phyloP scores from a whole-genome alignment of 2,888 invertebrate genomes.

The Acheta domesticus region DNA sequence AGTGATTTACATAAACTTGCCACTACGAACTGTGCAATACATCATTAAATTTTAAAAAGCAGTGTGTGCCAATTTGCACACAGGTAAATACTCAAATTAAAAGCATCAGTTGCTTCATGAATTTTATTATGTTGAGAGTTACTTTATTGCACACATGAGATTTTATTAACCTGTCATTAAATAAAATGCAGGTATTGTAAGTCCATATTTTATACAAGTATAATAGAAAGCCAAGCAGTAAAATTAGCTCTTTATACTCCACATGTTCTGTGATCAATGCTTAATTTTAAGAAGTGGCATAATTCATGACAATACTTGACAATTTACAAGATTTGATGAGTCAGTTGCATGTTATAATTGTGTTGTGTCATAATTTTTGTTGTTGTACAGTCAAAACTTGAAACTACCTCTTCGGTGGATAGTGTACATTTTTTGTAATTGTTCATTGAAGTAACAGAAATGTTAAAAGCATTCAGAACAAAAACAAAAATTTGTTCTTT shows the following conservation, averaged over 20 bases:
- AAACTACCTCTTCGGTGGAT: no score
- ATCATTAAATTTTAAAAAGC: background rate
- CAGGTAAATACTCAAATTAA: background rate
- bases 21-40: background rate
- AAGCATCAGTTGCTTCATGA: background rate
- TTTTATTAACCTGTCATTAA: background rate
- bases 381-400: no score
- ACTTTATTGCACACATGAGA: background rate
- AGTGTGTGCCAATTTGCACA: background rate
- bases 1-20: background rate
- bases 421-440: no score
- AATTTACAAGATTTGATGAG: background rate
- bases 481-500: background rate
- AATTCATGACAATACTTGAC: background rate
- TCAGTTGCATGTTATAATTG: background rate
- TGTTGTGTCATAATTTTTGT: no score
- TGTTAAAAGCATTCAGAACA: background rate
- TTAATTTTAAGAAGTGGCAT: background rate
- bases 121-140: background rate
- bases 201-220: background rate
- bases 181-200: background rate
- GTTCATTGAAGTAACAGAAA: background rate
- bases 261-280: background rate
- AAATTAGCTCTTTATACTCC: slow-evolving; percentile 1
- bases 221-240: background rate